Evolutionary conservation across 2,888 invertebrate species (phyloP), one percentile per base, ranked within the genome.

Genomic region (Lochmaea capreae): DNA sequence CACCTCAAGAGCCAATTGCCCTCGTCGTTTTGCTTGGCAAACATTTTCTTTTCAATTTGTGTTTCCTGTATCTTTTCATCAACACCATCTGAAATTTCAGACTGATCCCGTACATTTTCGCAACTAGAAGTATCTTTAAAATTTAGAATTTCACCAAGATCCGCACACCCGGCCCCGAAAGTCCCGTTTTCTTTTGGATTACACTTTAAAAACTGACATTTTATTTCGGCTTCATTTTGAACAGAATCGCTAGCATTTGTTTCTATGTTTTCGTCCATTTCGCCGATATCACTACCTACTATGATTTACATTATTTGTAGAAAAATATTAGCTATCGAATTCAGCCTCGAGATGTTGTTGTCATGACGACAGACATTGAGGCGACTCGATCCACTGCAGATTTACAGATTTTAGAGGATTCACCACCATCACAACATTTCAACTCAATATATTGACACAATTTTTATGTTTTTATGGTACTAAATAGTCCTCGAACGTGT

Each of bases 11-110:
- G 78, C 86, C 86, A 86, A 59, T 78, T 77, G 77, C 88, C 86
- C 67, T 84, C 77, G 79, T 85, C 86, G 57, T 87, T 87, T 77
- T 89, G 87, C 72, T 87, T 84, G 12, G 86, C 88, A 88, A 89
- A 89, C 75, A 83, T 84, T 74, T 88, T 82, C 76, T 82, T 71
- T 66, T 63, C 43, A 43, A 42, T 8, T 16, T 43, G 43, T 63
- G 9, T 63, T 43, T 63, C 57, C 78, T 71, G 66, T 77, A 18
- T 63, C 1, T 63, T 61, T 33, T 61, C 76, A 73, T 79, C 78
- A 62, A 62, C 14, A 54, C 16, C 16, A 5, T 69, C 46, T 46
- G 26, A 43, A 71, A 46, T 18, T 67, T 78, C 78, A 75, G 81
- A 81, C 49, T 46, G 26, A 33, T 11, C 66, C n/a, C 11, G 18